Evolutionary conservation across 2,113 vertebrate species (phyloP), one percentile per base, ranked within the genome.

Genomic region (Phoxinus phoxinus): DNA sequence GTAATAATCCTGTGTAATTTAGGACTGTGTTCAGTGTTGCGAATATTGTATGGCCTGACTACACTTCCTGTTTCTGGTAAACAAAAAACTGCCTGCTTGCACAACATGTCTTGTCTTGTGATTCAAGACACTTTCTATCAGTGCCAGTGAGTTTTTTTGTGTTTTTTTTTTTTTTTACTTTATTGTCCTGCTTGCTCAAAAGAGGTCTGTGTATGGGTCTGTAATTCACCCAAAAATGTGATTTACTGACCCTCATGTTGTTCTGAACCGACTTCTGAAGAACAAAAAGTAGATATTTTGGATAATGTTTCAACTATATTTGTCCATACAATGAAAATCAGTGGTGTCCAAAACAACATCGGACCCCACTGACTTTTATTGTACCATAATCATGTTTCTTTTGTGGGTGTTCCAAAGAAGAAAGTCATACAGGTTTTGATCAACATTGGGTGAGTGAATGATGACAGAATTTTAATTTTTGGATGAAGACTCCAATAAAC

Each of bases 11-110:
- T 35, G 21, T 19, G 23, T 61, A 81, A 80, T 80, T 63, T 80
- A 73, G 75, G 86, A 23, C 53, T 80, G 67, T 71, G 69, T 25
- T 75, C 30, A 32, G 51, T 56, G 4, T 51, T 84, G 37, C 3
- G 0, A 56, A 32, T 37, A 78, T 81, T 81, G 74, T 56, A 6
- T 27, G 59, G 15, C 59, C 15, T 77, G 61, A 5, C 19, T 21
- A 11, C 4, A 37, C 17, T 53, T 86, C 19, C 35, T 72, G 19
- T 2, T 83, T 79, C 25, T 56, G 6, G 48, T 56, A 9, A 21
- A 56, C 3, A 58, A 83, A 41, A 41, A 30, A 46, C 53, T 41
- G 12, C 23, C n/a, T 4, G 19, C 63, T 56, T 56, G 21, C 19
- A 63, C 37, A 35, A 19, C 13, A 72, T 72, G 69, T 41, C 21